phyloP scores from a whole-genome alignment of 1,140 invertebrate genomes.

The Lepidurus arcticus region DNA sequence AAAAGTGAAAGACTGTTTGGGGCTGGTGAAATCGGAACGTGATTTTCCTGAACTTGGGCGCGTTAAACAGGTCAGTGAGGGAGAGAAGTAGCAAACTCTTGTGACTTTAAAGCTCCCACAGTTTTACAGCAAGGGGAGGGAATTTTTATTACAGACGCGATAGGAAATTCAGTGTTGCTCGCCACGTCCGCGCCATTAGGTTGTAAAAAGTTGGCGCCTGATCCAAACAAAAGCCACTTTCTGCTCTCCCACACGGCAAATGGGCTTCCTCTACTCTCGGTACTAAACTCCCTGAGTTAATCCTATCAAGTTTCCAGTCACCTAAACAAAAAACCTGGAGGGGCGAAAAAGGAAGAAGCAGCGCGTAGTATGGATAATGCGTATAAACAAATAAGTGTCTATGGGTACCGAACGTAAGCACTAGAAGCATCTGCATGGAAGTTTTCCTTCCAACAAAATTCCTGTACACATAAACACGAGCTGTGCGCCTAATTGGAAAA shows the following conservation, averaged over 20 bases:
- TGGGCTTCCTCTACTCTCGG: not conserved
- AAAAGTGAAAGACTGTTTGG: not conserved
- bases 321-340: too few species aligned
- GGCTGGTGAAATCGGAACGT: not conserved
- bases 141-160: not conserved
- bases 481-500: not conserved
- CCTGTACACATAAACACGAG: not conserved
- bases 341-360: too few species aligned
- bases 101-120: not conserved
- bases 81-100: not conserved
- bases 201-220: conserved; percentile 17
- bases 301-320: too few species aligned
- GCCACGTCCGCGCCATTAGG: conserved; percentile 5
- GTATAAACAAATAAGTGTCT: not conserved
- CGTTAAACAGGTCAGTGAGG: conserved; percentile 5
- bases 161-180: conserved; percentile 11
- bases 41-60: not conserved
- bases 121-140: not conserved
- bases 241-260: not conserved
- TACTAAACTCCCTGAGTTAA: too few species aligned
- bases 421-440: not conserved
- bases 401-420: not conserved
- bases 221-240: conserved; percentile 12
- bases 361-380: not conserved
- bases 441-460: not conserved